Evolutionary conservation across 2,888 invertebrate species (phyloP), one percentile per base, ranked within the genome.

Genomic region (Siphlonurus alternatus): DNA sequence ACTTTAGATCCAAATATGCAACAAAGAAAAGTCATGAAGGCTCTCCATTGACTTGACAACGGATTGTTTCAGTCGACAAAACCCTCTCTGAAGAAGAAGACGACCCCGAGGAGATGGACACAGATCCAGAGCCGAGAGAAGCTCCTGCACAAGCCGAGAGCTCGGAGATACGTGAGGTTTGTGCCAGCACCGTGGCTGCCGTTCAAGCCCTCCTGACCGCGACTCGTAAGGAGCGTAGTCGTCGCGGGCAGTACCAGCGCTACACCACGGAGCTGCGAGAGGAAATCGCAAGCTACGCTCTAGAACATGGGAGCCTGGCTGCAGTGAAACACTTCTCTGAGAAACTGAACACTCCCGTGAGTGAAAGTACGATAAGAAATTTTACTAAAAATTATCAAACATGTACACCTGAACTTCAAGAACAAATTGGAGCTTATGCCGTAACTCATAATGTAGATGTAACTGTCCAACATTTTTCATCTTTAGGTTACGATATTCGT

Each of bases 351-450:
- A 66, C 65, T 24, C 65, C 66, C n/a, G 69, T 72, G 1, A 71
- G 70, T 66, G 69, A 70, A 60, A 71, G 71, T 61, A 71, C 71
- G 23, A 67, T 72, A 5, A 67, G 72, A 24, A 71, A 72, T 66
- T 71, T 72, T 62, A 68, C 72, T 61, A 70, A 70, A 63, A 65
- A 66, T 1, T 69, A 68, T 64, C 67, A 67, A 25, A 65, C 63
- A 53, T 71, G 67, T 63, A 69, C 70, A 2, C 67, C 68, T 24
- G 67, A 71, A 53, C 65, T 69, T 23, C 70, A 70, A 61, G 69
- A 70, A 59, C 71, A 71, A 61, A 71, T 72, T 38, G 72, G 71
- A 5, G 65, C 67, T 23, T 70, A 65, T 67, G 70, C 70, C 25
- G 65, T 65, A 23, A 66, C 68, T 24, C 66, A 67, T 64, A 71